Percentiles rank a stretch among this genome's conserved stretches.
Evolutionary conservation across 2,888 invertebrate species (phyloP).

Genomic region (Gymnocheta viridis): DNA sequence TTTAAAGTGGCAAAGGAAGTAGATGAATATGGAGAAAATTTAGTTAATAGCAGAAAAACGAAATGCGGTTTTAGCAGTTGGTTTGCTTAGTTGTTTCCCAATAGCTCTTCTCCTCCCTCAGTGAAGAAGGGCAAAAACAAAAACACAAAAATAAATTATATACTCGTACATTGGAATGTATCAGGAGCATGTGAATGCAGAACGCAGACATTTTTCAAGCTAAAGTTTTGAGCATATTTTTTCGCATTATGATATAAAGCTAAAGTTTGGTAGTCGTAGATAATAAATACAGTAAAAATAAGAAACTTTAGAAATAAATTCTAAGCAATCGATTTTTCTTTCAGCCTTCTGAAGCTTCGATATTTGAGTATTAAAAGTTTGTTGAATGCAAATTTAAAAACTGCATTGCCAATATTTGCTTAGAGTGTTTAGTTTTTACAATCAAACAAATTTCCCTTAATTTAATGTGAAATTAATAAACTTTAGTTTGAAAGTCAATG

Average conservation of each 20-base stretch:
- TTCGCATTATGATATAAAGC: conserved; percentile 35
- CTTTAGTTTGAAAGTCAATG: neutral
- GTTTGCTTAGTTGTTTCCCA: conserved; percentile 46
- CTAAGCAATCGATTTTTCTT: conserved; percentile 31
- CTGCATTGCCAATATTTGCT: neutral
- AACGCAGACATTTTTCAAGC: conserved; percentile 20
- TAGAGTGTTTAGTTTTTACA: neutral
- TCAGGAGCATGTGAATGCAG: neutral
- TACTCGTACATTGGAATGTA: conserved; percentile 28
- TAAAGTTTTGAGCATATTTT: conserved; percentile 40
- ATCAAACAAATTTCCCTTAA: neutral
- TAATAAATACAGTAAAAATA: neutral
- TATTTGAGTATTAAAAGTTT: neutral
- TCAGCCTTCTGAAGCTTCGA: neutral
- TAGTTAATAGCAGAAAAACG: conserved; percentile 65
- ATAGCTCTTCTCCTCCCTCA: neutral
- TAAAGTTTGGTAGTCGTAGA: conserved; percentile 34
- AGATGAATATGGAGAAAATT: conserved; percentile 58
- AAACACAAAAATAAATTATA: conserved; percentile 31
- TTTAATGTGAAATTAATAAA: neutral
- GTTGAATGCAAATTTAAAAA: neutral
- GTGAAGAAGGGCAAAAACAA: neutral
- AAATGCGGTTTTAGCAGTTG: conserved; percentile 65
- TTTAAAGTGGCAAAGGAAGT: conserved; percentile 35
- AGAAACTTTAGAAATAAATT: conserved; percentile 42